These are phyloP conservation scores for Penaeus chinensis DNA, from an alignment of 1,140 invertebrate genomes.

Conservation along the genomic window DNA sequence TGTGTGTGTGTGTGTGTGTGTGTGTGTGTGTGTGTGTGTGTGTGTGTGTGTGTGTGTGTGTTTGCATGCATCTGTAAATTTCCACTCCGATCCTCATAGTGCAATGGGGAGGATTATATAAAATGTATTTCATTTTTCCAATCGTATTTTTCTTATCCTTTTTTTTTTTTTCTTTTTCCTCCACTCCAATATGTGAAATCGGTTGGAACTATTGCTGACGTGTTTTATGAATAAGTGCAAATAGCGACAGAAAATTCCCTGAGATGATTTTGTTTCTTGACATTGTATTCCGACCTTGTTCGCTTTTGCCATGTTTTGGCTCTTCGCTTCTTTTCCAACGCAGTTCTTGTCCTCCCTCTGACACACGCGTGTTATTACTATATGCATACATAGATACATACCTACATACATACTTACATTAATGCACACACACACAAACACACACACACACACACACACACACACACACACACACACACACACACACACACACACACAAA, in stretches of 20 bases:
- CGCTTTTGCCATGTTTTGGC: not conserved
- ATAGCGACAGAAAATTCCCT: not conserved
- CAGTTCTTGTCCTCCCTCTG: not conserved
- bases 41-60: not conserved
- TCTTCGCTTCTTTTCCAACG: not conserved
- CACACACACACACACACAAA: not conserved
- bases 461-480: not conserved
- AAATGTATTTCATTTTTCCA: not conserved
- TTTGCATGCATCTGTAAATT: not conserved
- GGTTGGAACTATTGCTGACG: too few relatives aligned
- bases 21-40: slow-evolving; percentile 26
- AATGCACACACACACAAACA: not conserved
- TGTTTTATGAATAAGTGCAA: too few relatives aligned
- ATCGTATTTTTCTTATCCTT: not conserved
- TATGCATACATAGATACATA: not conserved
- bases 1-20: slow-evolving; percentile 11
- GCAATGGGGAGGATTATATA: too few relatives aligned
- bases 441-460: not conserved
- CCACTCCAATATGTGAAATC: too few relatives aligned
- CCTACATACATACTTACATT: not conserved
- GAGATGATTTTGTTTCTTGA: not conserved
- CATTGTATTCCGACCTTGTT: not conserved
- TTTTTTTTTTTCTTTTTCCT: too few relatives aligned
- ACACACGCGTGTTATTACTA: not conserved
- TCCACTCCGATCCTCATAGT: too few relatives aligned